Percentiles rank a stretch among this genome's conserved stretches.
phyloP scores from a whole-genome alignment of 2,888 invertebrate species.

The Acanthosepion pharaonis region DNA sequence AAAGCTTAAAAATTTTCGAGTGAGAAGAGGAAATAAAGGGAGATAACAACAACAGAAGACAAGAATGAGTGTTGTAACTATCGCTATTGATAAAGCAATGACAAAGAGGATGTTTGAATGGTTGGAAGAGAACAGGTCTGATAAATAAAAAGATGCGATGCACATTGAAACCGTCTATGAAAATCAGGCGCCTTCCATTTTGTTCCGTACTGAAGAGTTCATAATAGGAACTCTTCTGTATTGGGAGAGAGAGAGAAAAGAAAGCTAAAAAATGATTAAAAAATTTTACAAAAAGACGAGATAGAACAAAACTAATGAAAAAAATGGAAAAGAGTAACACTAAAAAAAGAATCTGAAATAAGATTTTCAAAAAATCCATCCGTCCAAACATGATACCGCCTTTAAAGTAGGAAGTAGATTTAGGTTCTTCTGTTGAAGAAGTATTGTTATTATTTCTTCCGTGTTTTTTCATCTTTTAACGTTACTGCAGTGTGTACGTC shows the following conservation, averaged over 20 bases:
- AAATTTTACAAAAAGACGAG: background rate
- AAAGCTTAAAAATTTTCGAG: slow-evolving; percentile 4
- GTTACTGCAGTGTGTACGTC: background rate
- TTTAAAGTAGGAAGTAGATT: slow-evolving; percentile 22
- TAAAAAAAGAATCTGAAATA: background rate
- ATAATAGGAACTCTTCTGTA: slow-evolving; percentile 33
- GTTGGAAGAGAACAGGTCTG: slow-evolving; percentile 33
- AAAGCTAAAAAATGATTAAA: background rate
- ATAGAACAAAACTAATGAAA: background rate
- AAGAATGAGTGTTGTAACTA: background rate
- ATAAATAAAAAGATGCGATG: slow-evolving; percentile 8
- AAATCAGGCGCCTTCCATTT: slow-evolving; percentile 33
- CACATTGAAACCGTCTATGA: background rate
- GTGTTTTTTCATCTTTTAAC: background rate
- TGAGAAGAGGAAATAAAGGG: background rate
- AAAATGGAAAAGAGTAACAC: background rate
- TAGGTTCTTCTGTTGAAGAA: background rate
- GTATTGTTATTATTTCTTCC: background rate
- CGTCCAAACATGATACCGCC: slow-evolving; percentile 33
- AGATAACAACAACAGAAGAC: background rate
- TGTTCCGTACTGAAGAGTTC: slow-evolving; percentile 33
- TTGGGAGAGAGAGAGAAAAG: background rate
- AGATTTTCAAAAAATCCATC: background rate
- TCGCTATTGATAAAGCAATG: slow-evolving; percentile 8
- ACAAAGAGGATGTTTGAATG: slow-evolving; percentile 21